Evolutionary conservation across 2,113 vertebrate genomes (phyloP).

Genomic region (Romanogobio albipinnatus): DNA sequence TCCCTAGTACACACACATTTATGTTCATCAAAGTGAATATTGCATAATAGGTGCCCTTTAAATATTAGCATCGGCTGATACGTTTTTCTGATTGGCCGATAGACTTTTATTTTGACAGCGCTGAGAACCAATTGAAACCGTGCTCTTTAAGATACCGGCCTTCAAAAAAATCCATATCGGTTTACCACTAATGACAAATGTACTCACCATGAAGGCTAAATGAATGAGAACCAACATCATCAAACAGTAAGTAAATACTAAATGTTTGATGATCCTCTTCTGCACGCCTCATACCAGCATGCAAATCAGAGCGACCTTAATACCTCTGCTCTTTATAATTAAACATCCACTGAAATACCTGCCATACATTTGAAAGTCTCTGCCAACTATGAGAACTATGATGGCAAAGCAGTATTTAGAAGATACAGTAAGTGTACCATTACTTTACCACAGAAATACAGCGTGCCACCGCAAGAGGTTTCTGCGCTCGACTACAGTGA

Average conservation of each 20-base stretch:
- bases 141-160: too few relatives aligned
- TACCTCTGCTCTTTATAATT: constrained; percentile 31
- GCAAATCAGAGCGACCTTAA: neutral
- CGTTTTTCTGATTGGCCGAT: too few relatives aligned
- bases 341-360: constrained; percentile 41
- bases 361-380: constrained; percentile 50
- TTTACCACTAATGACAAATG: neutral
- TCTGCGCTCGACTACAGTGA: constrained; percentile 29
- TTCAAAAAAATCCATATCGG: neutral
- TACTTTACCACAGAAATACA: constrained; percentile 66
- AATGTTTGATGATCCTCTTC: constrained; percentile 18
- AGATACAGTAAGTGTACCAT: constrained; percentile 54
- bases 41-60: too few relatives aligned
- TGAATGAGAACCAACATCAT: neutral
- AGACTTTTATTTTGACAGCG: too few relatives aligned
- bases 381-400: constrained; percentile 54
- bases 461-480: constrained; percentile 55
- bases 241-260: neutral
- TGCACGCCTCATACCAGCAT: neutral
- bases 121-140: too few relatives aligned
- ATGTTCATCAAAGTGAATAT: too few relatives aligned
- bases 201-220: neutral
- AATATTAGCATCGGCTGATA: too few relatives aligned
- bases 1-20: too few relatives aligned
- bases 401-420: constrained; percentile 55